Conservation (phyloP, 2,888 invertebrate genomes). For the Ectemnius continuus region DNA sequence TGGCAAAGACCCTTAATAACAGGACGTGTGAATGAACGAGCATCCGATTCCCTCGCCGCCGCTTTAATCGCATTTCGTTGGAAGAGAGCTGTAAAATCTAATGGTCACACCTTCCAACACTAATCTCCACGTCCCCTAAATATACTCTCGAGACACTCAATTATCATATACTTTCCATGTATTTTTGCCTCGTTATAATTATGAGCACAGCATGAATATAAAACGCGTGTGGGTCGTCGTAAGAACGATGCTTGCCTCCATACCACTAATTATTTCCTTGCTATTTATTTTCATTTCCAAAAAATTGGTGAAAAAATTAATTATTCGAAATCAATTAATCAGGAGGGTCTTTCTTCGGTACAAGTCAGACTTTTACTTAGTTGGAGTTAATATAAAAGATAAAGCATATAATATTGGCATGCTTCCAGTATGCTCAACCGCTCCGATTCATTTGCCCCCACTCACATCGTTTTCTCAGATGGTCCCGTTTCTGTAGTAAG, state of each 20-base stretch:
- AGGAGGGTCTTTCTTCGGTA: no score
- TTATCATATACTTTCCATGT: background rate
- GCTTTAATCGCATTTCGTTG: slow-evolving; percentile 56
- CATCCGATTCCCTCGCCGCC: slow-evolving; percentile 61
- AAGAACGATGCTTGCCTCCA: no score
- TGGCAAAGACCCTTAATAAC: slow-evolving; percentile 32
- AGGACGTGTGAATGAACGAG: slow-evolving; percentile 62
- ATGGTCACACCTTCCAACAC: slow-evolving; percentile 26
- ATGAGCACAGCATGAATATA: no score
- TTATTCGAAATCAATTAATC: no score
- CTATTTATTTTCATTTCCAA: background rate
- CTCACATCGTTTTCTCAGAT: background rate
- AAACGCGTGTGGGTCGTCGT: no score
- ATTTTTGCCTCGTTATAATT: background rate
- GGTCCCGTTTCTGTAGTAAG: background rate
- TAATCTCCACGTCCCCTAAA: background rate
- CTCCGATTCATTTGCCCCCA: no score
- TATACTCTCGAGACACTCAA: background rate
- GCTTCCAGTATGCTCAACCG: no score
- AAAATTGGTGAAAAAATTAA: no score
- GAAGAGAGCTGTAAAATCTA: slow-evolving; percentile 40
- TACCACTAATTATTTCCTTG: background rate
- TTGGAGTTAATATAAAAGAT: no score
- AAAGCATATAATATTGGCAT: no score
- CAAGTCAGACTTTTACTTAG: no score